Conservation (phyloP, 2,888 invertebrate genomes). For the Onthophagus sagittarius region DNA sequence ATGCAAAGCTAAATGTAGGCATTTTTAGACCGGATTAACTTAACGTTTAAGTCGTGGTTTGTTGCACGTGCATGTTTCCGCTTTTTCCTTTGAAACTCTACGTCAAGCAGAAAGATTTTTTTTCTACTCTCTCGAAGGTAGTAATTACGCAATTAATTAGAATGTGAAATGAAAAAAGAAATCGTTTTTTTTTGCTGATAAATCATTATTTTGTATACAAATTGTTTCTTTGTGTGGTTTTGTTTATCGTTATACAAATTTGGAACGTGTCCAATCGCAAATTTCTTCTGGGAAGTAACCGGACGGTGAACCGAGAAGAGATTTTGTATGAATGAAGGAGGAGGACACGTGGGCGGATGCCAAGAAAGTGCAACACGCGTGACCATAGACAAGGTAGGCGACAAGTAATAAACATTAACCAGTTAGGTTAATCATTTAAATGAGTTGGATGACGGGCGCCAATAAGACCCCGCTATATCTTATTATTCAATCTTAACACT, state of each 20-base stretch:
- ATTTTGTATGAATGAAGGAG: conserved; percentile 3
- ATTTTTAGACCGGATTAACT: background rate
- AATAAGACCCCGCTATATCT: conserved; percentile 31
- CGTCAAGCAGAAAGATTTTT: background rate
- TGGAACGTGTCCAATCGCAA: background rate
- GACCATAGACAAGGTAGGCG: conserved; percentile 34
- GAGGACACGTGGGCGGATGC: conserved; percentile 7
- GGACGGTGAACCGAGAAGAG: background rate
- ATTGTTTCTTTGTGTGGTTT: background rate
- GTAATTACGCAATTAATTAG: background rate
- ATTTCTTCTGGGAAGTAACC: background rate
- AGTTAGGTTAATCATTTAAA: conserved; percentile 32
- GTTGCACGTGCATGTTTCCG: background rate
- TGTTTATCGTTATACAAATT: background rate
- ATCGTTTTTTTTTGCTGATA: too few species aligned
- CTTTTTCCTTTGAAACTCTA: background rate
- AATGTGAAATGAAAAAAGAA: too few species aligned
- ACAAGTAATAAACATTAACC: conserved; percentile 36
- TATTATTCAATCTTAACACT: background rate
- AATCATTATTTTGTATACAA: background rate
- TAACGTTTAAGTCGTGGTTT: background rate
- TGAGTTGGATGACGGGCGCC: conserved; percentile 37
- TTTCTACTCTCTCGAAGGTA: background rate
- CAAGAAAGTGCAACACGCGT: conserved; percentile 20
- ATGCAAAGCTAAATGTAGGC: background rate